Evolutionary conservation across 2,797 vertebrate genomes (phyloP), one percentile per base, ranked within the genome.

Genomic region (Hydrocynus forskahlii): DNA sequence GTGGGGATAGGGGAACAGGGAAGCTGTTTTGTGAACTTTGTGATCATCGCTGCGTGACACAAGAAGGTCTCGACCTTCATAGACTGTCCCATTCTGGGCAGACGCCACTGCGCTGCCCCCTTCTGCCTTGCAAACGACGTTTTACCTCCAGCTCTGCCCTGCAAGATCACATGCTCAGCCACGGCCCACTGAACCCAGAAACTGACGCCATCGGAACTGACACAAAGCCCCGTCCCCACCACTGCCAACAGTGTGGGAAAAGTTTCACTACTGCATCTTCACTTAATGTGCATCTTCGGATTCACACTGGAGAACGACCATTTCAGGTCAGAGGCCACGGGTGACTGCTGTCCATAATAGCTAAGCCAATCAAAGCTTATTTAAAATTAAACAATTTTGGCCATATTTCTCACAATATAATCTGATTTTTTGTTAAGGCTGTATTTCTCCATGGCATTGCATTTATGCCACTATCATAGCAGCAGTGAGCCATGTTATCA

Each of bases 1-100:
- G 9, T 10, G 50, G 19, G 29, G 64, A 40, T 45, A 25, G 5
- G 55, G 43, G 57, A 55, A 66, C 45, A 23, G 57, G 68, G 63
- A 79, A 70, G 76, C 88, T 95, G 16, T 92, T 94, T 52, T 96
- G 94, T 73, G 94, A 94, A 90, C 91, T 95, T n/a, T 95, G 93
- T 5, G 92, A 93, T 66, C 93, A 95, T 85, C 91, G 91, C 76
- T 94, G 94, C 88, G 92, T 94, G 88, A 94, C 64, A 10, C 91
- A 94, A 83, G 92, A 93, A 87, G 91, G 92, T 66, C 92, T 94
- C 9, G 94, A 95, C 85, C 92, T 95, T 78, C 94, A 94, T 83
- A 91, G 92, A 17, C 83, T 94, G 55, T 82, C 86, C 35, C 78
- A 86, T 81, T 76, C 79, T 19, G 82, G 83, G 17, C 79, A 82